Base-by-base conservation (phyloP, 2,888 invertebrate species). In the Smittia sp. region DNA sequence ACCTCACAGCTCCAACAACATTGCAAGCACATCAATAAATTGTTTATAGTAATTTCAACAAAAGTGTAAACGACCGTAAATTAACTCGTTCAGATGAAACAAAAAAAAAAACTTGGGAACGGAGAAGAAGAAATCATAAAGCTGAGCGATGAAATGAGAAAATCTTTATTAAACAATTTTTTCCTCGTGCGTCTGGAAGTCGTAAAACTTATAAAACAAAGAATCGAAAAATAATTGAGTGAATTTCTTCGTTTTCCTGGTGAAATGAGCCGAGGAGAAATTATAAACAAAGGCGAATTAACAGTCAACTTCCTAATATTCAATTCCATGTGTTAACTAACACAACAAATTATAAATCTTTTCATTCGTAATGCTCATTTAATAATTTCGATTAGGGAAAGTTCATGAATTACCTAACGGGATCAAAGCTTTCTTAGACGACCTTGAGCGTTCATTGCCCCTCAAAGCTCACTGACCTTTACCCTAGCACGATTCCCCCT, bases 121-220 rank as follows among this genome's bases (percentile, higher is more conserved):
- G 46, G 11, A 46, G n/a, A 58, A 20, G 22, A 58, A 18, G 7
- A n/a, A 58, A 58, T 58, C 20, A 58, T 58, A 46, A 46, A 46
- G 46, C n/a, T 46, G 46, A 46, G n/a, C 6, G 15, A 46, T 46
- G 46, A 46, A 32, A 32, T 9, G 32, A 9, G n/a, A 46, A 15
- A 6, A 46, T 22, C 58, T 58, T 58, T 58, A 58, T 58, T 58
- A 3, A 58, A 58, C 18, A 6, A 46, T 11, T 46, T 46, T 22
- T 58, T 11, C 11, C 2, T 46, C n/a, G 32, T 32, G 9, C 46
- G 58, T n/a, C 58, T 58, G 22, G 13, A 58, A 58, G 22, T 58
- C 58, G 22, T 58, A 58, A 58, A 22, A 58, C 7, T 20, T 9
- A 58, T 58, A 58, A 58, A 58, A 58, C 58, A 58, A 58, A 58